phyloP scores from a whole-genome alignment of 2,113 vertebrate species.

The Istiophorus platypterus region DNA sequence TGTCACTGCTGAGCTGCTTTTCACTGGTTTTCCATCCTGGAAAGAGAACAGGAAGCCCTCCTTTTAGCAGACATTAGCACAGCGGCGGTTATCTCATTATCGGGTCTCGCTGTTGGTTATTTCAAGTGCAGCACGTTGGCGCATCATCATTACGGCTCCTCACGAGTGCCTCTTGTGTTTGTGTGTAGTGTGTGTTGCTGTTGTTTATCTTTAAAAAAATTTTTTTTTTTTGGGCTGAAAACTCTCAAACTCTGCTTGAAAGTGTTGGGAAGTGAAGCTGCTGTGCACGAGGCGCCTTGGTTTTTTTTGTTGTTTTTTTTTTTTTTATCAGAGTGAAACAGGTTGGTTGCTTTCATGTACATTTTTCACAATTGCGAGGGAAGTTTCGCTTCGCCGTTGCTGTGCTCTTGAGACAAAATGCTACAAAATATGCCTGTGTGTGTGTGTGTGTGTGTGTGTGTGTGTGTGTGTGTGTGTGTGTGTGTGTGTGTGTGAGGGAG shows the following conservation, averaged over 20 bases:
- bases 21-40: neutral
- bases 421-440: conserved; percentile 18
- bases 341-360: conserved; percentile 35
- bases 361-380: conserved; percentile 43
- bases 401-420: conserved; percentile 50
- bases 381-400: conserved; percentile 36
- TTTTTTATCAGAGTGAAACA: conserved; percentile 11
- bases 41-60: neutral
- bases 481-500: neutral
- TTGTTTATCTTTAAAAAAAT: conserved; percentile 22
- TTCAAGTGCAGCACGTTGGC: conserved; percentile 27
- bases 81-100: conserved; percentile 33
- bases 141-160: conserved; percentile 35
- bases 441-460: neutral
- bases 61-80: conserved; percentile 2
- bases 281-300: conserved; percentile 1
- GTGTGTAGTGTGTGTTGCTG: conserved; percentile 5
- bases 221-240: conserved; percentile 25
- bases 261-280: conserved; percentile 18
- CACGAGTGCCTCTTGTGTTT: conserved; percentile 26
- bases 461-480: neutral
- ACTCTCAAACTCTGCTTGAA: neutral
- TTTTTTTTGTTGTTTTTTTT: too few species aligned
- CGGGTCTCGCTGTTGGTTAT: conserved; percentile 24
- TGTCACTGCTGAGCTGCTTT: neutral